Base-by-base conservation (phyloP, 2,797 vertebrate genomes). In the Sphenopsis melanotis region DNA sequence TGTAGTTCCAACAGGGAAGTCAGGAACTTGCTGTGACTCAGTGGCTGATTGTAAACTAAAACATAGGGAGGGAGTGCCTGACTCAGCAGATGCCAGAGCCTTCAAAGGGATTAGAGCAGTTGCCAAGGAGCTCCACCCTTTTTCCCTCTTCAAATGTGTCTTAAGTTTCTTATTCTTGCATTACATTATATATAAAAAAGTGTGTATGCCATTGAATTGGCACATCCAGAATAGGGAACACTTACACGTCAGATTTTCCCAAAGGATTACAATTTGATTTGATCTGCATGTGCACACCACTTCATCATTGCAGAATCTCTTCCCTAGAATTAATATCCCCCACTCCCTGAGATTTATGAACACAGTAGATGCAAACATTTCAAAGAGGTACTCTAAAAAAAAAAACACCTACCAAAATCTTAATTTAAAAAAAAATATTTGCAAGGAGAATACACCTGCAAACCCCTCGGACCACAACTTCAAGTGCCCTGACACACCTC, bases 101-200 rank as follows among this genome's bases (percentile, higher is more conserved):
- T 90, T 95, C 89, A 93, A 93, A 97, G 83, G 87, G 66, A 34
- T 83, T 88, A 89, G n/a, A 63, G 37, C 53, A 6, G 42, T 76
- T 94, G 94, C 93, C 91, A 89, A 87, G 55, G 29, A 36, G 71
- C 69, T 96, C 87, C 87, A 91, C 85, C 95, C 89, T 75, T 89
- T 89, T 29, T 27, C 1, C 15, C 11, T 83, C 53, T 82, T 91
- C 91, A 91, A 88, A 80, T 75, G 19, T 74, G 74, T 90, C 93
- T 95, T 86, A 93, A 94, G 77, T 84, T 82, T 81, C 83, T 87
- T 55, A 78, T 71, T 55, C 82, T 93, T 93, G 30, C 70, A 76
- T 87, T 78, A 44, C 61, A 77, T 89, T 93, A n/a, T 81, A 37
- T 77, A 61, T 42, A 78, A 92, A 94, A 95, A 83, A 69, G 26